Evolutionary conservation across 2,888 invertebrate genomes (phyloP).

Genomic region (Thysanoteuthis rhombus): DNA sequence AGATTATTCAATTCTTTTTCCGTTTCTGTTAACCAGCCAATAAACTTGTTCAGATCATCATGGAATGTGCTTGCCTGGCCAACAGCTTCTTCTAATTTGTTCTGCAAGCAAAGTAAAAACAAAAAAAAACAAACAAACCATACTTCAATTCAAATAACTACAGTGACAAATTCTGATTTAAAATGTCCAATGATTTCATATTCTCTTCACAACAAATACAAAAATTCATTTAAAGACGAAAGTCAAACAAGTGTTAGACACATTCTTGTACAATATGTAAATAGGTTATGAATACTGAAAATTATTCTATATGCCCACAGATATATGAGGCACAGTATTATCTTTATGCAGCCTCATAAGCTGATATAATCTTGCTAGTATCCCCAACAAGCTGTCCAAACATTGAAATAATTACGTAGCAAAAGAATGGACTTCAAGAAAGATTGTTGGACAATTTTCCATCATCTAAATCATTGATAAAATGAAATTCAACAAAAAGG

Average conservation of each 20-base stretch:
- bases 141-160: not conserved
- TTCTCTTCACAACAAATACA: not conserved
- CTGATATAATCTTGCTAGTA: no score
- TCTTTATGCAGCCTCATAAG: no score
- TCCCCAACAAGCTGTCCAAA: no score
- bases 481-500: not conserved
- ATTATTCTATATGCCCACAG: no score
- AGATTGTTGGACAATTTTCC: no score
- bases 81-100: constrained; percentile 94
- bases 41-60: constrained; percentile 91
- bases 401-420: no score
- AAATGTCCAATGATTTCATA: not conserved
- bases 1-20: constrained; percentile 89
- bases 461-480: no score
- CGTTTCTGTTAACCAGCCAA: constrained; percentile 94
- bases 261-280: no score
- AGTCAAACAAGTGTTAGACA: not conserved
- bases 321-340: no score
- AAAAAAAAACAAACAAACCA: no score
- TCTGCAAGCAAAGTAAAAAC: constrained; percentile 68
- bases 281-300: no score
- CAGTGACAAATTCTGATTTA: not conserved
- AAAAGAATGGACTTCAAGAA: no score
- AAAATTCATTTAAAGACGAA: not conserved
- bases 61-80: constrained; percentile 96